These are phyloP conservation scores for Amphiura filiformis DNA, from an alignment of 35 echinoderm and acorn worm genomes.

Conservation along the genomic window DNA sequence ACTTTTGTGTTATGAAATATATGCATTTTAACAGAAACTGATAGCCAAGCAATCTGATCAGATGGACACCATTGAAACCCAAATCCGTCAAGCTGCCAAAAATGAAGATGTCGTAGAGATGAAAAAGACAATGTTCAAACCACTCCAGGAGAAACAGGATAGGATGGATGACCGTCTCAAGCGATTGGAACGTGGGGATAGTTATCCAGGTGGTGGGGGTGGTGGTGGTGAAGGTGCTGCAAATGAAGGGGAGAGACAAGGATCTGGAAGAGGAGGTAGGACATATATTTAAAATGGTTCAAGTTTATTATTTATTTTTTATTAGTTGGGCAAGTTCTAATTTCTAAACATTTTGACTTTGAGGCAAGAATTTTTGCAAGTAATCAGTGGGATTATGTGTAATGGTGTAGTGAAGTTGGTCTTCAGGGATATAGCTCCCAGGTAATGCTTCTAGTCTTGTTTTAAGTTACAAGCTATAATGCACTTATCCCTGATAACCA, in stretches of 20 bases:
- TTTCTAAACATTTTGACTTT: too few species aligned
- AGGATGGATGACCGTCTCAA: neutral
- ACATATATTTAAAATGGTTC: neutral
- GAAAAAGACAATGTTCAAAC: conserved; percentile 23
- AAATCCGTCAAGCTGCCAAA: neutral
- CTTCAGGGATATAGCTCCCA: neutral
- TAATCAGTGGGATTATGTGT: too few species aligned
- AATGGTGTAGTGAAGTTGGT: neutral
- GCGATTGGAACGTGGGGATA: neutral
- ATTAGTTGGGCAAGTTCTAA: neutral
- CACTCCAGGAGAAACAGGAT: conserved; percentile 9
- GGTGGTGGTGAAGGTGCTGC: neutral
- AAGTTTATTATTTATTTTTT: neutral
- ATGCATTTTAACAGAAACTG: neutral
- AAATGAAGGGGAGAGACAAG: neutral
- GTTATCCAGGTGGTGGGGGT: neutral
- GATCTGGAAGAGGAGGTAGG: neutral
- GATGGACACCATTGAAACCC: neutral
- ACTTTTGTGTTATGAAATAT: neutral
- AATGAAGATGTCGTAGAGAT: neutral
- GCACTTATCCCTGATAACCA: too few species aligned
- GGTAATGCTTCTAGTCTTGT: too few species aligned
- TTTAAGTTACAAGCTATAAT: too few species aligned
- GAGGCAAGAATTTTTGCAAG: too few species aligned
- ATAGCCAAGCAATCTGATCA: neutral